A percentile compares a stretch with the other conserved stretches of the same genome.
These are phyloP conservation scores for Xenopus borealis DNA, from an alignment of 2,113 vertebrate genomes.

Conservation along the genomic window DNA sequence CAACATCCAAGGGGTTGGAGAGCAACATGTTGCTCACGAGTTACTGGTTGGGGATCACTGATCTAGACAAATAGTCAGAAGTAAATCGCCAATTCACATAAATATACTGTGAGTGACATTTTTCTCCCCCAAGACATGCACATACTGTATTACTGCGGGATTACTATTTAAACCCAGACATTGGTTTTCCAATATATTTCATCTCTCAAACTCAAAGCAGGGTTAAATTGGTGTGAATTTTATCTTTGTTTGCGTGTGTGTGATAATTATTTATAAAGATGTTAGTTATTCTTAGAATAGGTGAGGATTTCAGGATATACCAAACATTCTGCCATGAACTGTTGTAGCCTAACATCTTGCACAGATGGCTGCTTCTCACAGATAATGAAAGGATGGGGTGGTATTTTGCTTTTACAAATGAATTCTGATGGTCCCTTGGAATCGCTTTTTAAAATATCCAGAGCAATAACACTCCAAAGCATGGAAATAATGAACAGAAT, in stretches of 20 bases:
- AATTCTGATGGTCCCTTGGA: neutral
- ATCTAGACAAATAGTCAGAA: no score
- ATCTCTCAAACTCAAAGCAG: no score
- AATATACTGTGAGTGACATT: no score
- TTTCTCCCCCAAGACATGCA: no score
- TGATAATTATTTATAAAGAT: conserved; percentile 15
- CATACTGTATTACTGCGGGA: no score
- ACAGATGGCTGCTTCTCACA: neutral
- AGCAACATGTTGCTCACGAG: no score
- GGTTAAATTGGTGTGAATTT: no score
- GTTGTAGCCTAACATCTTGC: conserved; percentile 15
- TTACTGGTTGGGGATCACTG: no score
- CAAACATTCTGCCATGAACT: neutral
- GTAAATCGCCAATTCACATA: no score
- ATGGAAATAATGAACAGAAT: neutral
- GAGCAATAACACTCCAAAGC: neutral
- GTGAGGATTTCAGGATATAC: conserved; percentile 22
- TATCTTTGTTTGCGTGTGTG: neutral
- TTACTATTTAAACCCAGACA: no score
- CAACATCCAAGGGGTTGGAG: no score
- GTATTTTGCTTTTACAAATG: neutral
- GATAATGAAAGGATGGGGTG: neutral
- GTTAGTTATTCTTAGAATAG: conserved; percentile 23
- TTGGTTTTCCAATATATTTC: no score
- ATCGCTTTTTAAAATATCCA: neutral